phyloP scores from a whole-genome alignment of 2,888 invertebrate genomes.

The Lobophora halterata region DNA sequence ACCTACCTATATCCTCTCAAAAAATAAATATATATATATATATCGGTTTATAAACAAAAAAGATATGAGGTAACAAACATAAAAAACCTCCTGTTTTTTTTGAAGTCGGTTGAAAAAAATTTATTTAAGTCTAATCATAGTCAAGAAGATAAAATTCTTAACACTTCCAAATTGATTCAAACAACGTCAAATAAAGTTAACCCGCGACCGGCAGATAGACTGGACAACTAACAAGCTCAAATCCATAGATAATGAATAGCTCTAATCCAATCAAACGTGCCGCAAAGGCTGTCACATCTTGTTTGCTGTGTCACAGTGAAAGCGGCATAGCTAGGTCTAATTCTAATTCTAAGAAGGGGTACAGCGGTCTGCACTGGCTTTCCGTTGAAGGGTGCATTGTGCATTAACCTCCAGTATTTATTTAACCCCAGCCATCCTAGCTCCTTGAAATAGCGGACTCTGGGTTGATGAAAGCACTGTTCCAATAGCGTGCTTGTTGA shows the following conservation, averaged over 20 bases:
- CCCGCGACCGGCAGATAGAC: slow-evolving; percentile 7
- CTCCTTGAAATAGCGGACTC: too few relatives aligned
- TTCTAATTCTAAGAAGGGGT: too few relatives aligned
- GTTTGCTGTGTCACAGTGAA: slow-evolving; percentile 22
- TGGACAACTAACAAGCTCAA: slow-evolving; percentile 30
- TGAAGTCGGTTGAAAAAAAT: neutral
- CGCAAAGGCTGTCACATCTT: slow-evolving; percentile 29
- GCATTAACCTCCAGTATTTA: too few relatives aligned
- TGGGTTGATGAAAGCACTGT: too few relatives aligned
- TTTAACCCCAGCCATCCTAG: too few relatives aligned
- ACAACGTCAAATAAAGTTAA: slow-evolving; percentile 19
- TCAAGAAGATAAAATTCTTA: neutral
- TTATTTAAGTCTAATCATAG: neutral
- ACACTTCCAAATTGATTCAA: slow-evolving; percentile 7
- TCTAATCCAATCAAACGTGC: slow-evolving; percentile 27
- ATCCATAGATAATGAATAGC: too few relatives aligned
- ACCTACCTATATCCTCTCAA: neutral
- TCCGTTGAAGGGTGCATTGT: neutral
- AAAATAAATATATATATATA: too few relatives aligned
- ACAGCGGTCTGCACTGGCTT: slow-evolving; percentile 5
- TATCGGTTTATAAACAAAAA: too few relatives aligned
- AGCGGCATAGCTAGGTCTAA: too few relatives aligned
- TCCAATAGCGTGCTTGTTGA: too few relatives aligned
- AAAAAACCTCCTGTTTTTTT: neutral
- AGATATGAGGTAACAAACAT: too few relatives aligned